Base-by-base conservation (phyloP, 2,113 vertebrate species). In the Lycocorax pyrrhopterus region DNA sequence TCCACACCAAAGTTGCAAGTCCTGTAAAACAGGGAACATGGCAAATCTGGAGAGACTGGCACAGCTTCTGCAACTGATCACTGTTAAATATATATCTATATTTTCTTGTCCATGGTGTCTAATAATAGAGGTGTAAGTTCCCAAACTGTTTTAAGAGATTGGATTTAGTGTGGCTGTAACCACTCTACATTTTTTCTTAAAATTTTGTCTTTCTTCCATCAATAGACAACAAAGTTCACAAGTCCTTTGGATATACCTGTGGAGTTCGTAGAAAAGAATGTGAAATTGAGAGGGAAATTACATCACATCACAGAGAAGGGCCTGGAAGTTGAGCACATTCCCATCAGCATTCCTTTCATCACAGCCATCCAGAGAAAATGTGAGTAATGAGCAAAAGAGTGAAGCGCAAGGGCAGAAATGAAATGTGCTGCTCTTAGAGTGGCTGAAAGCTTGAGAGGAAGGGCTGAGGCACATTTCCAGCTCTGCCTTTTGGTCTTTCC, bases 251-350 rank as follows among this genome's bases (percentile, higher is more conserved):
- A 99, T 63, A 99, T 99, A 96, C 99, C 99, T 2, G 60, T 94
- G 47, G 97, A 96, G 63, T 99, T 99, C 62, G 97, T 99, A 87
- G 97, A 98, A 96, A 98, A 93, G 93, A 98, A 98, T 51, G 98
- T 99, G 95, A 99, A 98, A 67, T 92, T 99, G 47, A 97, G 98
- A 55, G 99, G 99, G 82, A 98, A 97, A 87, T 94, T 99, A 37
- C 97, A 77, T 60, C 96, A 69, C 14, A 11, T 99, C 80, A 98
- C 98, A 1, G 98, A 99, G 75, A 94, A 91, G 58, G 98, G 98
- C 43, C 97, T 99, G 29, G 97, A 99, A 97, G 97, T 99, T 60
- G 99, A 99, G 72, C 99, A 99, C 77, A 20, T 99, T 91, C 99
- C 99, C 9, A 98, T 99, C 84, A 94, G 95, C 74, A 35, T 99